phyloP scores from a whole-genome alignment of 2,888 invertebrate species.

The Rhodophaea formosa region DNA sequence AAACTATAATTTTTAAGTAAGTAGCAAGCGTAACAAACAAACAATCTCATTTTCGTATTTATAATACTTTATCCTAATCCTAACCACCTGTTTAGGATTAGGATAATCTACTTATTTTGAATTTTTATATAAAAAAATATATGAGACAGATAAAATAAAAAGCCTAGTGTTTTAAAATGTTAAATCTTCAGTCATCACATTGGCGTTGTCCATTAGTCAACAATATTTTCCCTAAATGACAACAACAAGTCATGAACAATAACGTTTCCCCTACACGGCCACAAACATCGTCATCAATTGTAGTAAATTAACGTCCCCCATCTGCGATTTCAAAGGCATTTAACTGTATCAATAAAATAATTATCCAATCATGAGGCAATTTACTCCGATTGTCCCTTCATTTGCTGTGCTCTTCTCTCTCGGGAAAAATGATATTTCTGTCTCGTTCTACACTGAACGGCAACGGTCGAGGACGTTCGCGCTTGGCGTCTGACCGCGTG shows the following conservation, averaged over 20 bases:
- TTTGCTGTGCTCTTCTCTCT: constrained; percentile 40
- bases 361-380: constrained; percentile 79
- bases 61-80: no score
- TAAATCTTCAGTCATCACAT: no score
- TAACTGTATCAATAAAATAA: constrained; percentile 78
- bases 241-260: background rate
- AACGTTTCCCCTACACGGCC: background rate
- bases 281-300: constrained; percentile 14
- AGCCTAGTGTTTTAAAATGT: no score
- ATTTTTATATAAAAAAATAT: no score
- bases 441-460: constrained; percentile 47
- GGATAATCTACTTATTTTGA: no score
- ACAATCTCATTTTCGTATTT: no score
- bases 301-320: constrained; percentile 42
- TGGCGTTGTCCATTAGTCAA: no score
- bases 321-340: constrained; percentile 56
- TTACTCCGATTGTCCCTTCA: constrained; percentile 64
- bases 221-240: background rate
- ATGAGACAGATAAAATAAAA: no score
- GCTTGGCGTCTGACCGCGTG: constrained; percentile 46
- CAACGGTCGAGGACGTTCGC: constrained; percentile 56
- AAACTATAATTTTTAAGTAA: no score
- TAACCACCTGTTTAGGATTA: no score
- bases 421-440: constrained; percentile 24
- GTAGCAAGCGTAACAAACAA: no score